Conservation (phyloP, 1,140 invertebrate genomes). For the Manduca sexta region DNA sequence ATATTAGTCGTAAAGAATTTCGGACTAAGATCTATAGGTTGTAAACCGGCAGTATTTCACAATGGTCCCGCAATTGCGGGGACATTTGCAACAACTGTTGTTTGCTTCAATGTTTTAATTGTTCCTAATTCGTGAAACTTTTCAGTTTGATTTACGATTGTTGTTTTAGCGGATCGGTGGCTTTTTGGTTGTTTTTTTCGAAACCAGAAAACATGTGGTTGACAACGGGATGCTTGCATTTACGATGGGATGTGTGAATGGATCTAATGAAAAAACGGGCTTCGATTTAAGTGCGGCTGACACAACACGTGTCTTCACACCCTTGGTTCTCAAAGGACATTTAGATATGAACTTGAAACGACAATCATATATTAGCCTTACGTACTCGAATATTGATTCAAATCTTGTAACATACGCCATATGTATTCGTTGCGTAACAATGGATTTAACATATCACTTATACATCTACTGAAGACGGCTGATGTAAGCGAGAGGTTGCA, state of each 20-base stretch:
- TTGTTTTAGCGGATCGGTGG: conserved; percentile 43
- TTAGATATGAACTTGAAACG: no score
- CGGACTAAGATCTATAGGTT: conserved; percentile 65
- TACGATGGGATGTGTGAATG: conserved; percentile 31
- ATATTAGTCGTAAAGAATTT: conserved; percentile 71
- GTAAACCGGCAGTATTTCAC: conserved; percentile 64
- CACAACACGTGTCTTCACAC: no score
- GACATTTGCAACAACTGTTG: conserved; percentile 71
- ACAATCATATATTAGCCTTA: no score
- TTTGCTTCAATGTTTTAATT: conserved; percentile 70
- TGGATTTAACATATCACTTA: no score
- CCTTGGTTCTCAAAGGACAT: no score
- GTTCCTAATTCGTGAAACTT: conserved; percentile 70
- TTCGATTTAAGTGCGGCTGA: no score
- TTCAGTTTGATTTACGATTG: conserved; percentile 58
- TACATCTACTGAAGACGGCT: no score
- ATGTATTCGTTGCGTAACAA: no score
- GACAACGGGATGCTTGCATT: conserved; percentile 9
- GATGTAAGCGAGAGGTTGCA: background rate
- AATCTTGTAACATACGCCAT: no score
- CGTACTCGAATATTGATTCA: no score
- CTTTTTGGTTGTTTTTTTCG: conserved; percentile 34
- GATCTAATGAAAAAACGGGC: conserved; percentile 27
- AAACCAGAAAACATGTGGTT: conserved; percentile 36
- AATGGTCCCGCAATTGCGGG: conserved; percentile 64